Base-by-base conservation (phyloP, 1,140 invertebrate genomes). In the Drosophila kepulauana region DNA sequence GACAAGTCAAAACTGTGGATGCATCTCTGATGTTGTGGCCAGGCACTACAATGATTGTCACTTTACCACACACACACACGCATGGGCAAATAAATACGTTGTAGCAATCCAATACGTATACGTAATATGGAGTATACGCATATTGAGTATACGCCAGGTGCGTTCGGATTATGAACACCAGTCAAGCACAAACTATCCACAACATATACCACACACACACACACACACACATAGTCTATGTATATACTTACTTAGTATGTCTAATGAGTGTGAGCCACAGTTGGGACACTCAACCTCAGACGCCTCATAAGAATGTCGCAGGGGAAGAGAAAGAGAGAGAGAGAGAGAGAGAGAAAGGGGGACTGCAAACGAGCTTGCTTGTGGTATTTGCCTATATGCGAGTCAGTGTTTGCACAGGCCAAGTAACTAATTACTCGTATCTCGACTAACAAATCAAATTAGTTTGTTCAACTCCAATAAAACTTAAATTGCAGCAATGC, bases 381-480 rank as follows among this genome's bases (percentile, higher is more conserved):
- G 20, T 49, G 25, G 15, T 57, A 35, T 57, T 46, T 62, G 43
- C 13, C 25, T 35, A 62, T 62, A 16, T 62, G 28, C 41, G 2
- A 33, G 28, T 48, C 13, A 35, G 11, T 59, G 13, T 61, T 59
- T 38, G 56, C 10, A 4, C 13, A 54, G 58, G 38, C 66, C 35
- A 52, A 35, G 52, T 56, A 69, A 62, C 71, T 74, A 74, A 74
- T 74, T 74, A 74, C 71, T 54, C 33, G 65, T 69, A 62, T 62
- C 71, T 61, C 13, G n/a, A 56, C 57, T 38, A 74, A 74, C 71
- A 74, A 74, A 74, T 74, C 65, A 74, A 74, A 74, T 74, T 74
- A 74, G 65, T 74, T 74, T 74, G 49, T 41, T 74, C 38, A 69
- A 61, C 67, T 74, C 56, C 13, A 56, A 48, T 74, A 35, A 59